These are phyloP conservation scores for Siniperca obscura DNA, from an alignment of 2,797 vertebrate species.

Conservation along the genomic window DNA sequence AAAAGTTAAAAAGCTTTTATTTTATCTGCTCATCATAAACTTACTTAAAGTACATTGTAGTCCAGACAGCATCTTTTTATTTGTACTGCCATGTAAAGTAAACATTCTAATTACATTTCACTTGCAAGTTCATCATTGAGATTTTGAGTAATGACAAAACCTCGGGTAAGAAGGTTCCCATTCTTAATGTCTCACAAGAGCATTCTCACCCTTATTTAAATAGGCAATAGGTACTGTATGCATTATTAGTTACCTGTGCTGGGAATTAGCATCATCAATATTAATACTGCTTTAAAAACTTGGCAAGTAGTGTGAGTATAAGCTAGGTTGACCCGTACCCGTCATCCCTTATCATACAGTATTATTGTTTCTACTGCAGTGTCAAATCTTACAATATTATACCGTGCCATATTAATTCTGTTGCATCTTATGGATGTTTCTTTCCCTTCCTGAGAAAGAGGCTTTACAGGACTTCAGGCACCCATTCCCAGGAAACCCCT, in stretches of 20 bases:
- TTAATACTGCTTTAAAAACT: constrained; percentile 19
- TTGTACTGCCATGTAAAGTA: background rate
- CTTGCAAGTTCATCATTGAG: constrained; percentile 35
- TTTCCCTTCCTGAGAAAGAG: constrained; percentile 5
- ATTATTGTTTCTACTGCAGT: background rate
- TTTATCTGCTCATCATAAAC: background rate
- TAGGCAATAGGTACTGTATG: constrained; percentile 4
- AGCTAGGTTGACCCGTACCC: background rate
- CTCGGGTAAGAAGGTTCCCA: background rate
- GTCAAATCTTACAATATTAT: constrained; percentile 14
- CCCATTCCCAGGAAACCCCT: constrained; percentile 55
- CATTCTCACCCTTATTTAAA: constrained; percentile 33
- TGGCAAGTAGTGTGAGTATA: background rate
- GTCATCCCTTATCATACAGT: background rate
- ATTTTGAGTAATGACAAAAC: constrained; percentile 18
- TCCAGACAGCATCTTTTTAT: background rate
- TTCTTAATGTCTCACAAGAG: constrained; percentile 29
- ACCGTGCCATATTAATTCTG: constrained; percentile 3
- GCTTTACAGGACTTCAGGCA: constrained; percentile 29
- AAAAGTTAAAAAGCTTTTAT: background rate
- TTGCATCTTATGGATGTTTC: constrained; percentile 9
- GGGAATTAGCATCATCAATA: constrained; percentile 35
- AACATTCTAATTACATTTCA: constrained; percentile 11
- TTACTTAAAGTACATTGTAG: background rate
- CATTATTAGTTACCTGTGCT: background rate